Conservation (phyloP, 2,797 vertebrate genomes). For the Chloroceryle amazona region DNA sequence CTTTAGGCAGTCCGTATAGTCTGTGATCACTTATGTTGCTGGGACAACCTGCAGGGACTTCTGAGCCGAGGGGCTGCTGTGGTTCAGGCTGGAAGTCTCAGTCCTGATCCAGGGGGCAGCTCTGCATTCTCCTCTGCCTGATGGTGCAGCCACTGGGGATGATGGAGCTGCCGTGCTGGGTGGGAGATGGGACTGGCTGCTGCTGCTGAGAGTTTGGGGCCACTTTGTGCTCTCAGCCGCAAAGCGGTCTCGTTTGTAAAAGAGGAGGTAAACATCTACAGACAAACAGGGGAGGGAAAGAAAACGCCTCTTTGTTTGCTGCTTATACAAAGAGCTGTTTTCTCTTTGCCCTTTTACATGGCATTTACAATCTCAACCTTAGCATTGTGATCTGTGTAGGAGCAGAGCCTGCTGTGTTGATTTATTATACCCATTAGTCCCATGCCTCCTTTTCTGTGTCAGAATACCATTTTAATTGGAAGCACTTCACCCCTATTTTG, state of each 20-base stretch:
- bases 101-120: background rate
- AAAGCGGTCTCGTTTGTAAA: background rate
- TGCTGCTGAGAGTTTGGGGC: background rate
- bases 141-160: background rate
- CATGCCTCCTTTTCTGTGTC: background rate
- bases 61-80: background rate
- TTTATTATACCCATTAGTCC: background rate
- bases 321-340: constrained; percentile 30
- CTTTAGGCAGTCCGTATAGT: rapidly evolving
- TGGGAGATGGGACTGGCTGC: background rate
- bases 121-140: background rate
- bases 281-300: constrained; percentile 4
- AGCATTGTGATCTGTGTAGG: background rate
- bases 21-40: background rate
- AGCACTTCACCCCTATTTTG: background rate
- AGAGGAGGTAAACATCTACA: background rate
- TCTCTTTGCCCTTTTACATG: background rate
- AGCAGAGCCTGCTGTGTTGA: background rate
- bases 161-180: rapidly evolving
- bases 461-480: background rate
- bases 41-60: background rate
- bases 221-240: background rate
- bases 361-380: background rate
- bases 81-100: background rate
- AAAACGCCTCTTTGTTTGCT: constrained; percentile 51